A percentile compares a stretch with the other conserved stretches of the same genome.
Conservation (phyloP, 2,888 invertebrate species). For the Macaria notata region DNA sequence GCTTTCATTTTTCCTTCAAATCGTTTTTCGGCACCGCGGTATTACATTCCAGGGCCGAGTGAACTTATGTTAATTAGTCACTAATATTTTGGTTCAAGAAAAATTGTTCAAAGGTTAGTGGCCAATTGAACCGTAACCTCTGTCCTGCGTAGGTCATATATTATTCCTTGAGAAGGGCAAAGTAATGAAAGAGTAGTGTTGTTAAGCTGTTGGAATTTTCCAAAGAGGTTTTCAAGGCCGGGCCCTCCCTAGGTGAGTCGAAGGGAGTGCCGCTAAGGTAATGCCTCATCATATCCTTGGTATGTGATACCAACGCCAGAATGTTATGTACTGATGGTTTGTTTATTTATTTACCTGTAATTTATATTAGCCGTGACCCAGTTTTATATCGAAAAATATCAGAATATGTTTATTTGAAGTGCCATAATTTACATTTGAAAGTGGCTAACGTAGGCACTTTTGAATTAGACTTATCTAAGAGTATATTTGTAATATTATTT, state of each 20-base stretch:
- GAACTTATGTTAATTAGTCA: slow-evolving; percentile 23
- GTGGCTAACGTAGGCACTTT: too few relatives aligned
- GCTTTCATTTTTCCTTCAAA: slow-evolving; percentile 9
- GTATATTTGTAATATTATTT: slow-evolving; percentile 1
- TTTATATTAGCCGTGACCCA: too few relatives aligned
- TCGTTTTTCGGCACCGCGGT: slow-evolving; percentile 11
- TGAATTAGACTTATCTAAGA: too few relatives aligned
- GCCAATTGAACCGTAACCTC: slow-evolving; percentile 16
- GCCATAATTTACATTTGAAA: too few relatives aligned
- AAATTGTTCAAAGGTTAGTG: slow-evolving; percentile 15
- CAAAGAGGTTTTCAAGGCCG: slow-evolving; percentile 44
- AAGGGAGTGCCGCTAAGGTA: slow-evolving; percentile 40
- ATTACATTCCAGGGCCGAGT: slow-evolving; percentile 17
- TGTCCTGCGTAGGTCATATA: slow-evolving; percentile 9
- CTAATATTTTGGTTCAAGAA: slow-evolving; percentile 13
- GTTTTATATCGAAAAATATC: too few relatives aligned
- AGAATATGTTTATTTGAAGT: too few relatives aligned
- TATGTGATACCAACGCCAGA: background rate
- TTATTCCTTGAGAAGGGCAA: slow-evolving; percentile 27
- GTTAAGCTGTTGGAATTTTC: slow-evolving; percentile 21
- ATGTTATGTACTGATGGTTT: too few relatives aligned
- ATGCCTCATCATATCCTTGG: slow-evolving; percentile 12
- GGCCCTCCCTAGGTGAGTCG: slow-evolving; percentile 40
- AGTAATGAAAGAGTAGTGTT: slow-evolving; percentile 23
- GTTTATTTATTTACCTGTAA: too few relatives aligned